Conservation (phyloP, 2,113 vertebrate species). For the Heteronetta atricapilla region DNA sequence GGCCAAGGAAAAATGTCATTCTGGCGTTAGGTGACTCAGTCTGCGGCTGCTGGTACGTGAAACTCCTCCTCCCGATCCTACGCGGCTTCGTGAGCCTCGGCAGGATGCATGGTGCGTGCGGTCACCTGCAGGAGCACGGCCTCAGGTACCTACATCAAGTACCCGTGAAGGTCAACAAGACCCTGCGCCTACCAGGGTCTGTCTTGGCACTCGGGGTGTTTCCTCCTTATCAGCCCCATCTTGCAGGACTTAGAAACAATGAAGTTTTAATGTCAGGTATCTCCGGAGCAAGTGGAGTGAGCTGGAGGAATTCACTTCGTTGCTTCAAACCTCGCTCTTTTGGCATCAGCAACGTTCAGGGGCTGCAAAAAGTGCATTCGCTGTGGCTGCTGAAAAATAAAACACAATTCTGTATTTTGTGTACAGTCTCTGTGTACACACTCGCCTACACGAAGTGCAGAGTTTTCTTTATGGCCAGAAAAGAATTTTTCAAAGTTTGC, state of each 20-base stretch:
- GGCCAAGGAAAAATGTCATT: background rate
- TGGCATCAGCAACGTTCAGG: background rate
- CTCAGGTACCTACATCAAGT: background rate
- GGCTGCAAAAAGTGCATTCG: background rate
- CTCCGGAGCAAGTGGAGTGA: background rate
- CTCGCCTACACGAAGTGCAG: background rate
- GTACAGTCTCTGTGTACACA: background rate
- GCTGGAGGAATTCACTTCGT: background rate
- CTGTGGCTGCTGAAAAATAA: background rate
- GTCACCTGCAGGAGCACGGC: background rate
- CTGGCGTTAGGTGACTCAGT: background rate
- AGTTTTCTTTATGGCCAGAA: constrained; percentile 12
- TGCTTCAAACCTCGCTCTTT: background rate
- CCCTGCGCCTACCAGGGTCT: background rate
- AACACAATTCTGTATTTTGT: background rate
- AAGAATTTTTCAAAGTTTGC: background rate
- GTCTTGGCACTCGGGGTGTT: background rate
- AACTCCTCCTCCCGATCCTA: background rate
- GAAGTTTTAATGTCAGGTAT: background rate
- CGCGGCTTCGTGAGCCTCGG: background rate
- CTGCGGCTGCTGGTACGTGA: background rate
- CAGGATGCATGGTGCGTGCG: background rate
- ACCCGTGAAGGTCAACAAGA: background rate
- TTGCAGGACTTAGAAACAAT: background rate
- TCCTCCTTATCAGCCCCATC: background rate